A percentile compares a stretch with the other conserved stretches of the same genome.
Evolutionary conservation across 2,888 invertebrate species (phyloP).

Genomic region (Melanchra persicariae): DNA sequence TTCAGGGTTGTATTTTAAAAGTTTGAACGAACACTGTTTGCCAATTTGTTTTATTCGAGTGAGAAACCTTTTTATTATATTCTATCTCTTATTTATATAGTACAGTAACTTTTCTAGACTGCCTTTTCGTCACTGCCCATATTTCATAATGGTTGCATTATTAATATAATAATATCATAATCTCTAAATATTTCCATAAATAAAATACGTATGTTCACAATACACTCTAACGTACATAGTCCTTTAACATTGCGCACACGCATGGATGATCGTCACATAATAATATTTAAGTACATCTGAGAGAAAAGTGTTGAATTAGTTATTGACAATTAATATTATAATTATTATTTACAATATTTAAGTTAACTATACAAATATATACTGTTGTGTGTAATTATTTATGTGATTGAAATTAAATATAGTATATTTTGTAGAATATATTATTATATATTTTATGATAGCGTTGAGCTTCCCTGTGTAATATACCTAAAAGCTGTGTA

Average conservation of each 20-base stretch:
- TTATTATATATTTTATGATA: constrained; percentile 48
- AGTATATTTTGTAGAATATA: constrained; percentile 47
- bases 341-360: constrained; percentile 40
- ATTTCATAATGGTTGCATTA: background rate
- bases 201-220: background rate
- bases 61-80: background rate
- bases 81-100: background rate
- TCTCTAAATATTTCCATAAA: background rate
- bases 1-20: background rate
- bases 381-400: constrained; percentile 59
- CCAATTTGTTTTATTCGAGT: too few species aligned
- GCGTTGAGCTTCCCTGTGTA: constrained; percentile 54
- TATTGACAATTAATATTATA: constrained; percentile 41
- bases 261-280: constrained; percentile 40
- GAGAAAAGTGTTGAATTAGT: constrained; percentile 21
- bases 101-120: background rate
- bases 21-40: background rate
- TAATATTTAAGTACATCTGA: constrained; percentile 48
- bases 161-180: too few species aligned
- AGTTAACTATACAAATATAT: constrained; percentile 52
- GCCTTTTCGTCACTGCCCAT: constrained; percentile 6
- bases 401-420: constrained; percentile 46
- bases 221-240: constrained; percentile 13
- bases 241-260: constrained; percentile 42
- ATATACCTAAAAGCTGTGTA: constrained; percentile 27